Evolutionary conservation across 2,888 invertebrate genomes (phyloP).

Genomic region (Agrilus cyanescens): DNA sequence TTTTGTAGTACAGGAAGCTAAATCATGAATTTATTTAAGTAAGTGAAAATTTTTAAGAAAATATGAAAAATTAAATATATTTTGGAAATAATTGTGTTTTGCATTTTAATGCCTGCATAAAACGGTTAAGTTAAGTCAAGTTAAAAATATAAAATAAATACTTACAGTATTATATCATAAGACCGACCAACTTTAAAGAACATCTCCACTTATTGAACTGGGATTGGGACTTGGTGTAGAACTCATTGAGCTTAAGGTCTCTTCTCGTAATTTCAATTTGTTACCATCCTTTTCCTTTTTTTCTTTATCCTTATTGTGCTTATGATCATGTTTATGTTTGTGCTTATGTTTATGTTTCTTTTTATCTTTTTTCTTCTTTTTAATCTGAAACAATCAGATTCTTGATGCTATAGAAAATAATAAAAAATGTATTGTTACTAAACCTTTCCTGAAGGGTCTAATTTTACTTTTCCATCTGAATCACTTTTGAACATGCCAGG

Average conservation of each 20-base stretch:
- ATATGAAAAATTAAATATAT: no score
- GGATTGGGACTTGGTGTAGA: slow-evolving; percentile 62
- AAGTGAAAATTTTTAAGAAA: no score
- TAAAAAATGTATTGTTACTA: slow-evolving; percentile 1
- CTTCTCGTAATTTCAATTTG: slow-evolving; percentile 54
- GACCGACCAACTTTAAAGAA: slow-evolving; percentile 8
- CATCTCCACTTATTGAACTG: slow-evolving; percentile 17
- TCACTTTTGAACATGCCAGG: slow-evolving; percentile 70
- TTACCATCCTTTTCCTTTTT: slow-evolving; percentile 42
- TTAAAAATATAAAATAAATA: neutral
- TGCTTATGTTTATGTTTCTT: slow-evolving; percentile 89
- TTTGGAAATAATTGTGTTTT: neutral
- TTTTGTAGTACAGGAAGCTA: no score
- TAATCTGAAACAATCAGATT: slow-evolving; percentile 6
- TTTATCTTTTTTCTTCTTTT: slow-evolving; percentile 64
- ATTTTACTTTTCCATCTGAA: slow-evolving; percentile 36
- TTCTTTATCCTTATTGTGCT: slow-evolving; percentile 44
- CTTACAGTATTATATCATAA: no score
- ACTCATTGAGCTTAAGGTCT: slow-evolving; percentile 63
- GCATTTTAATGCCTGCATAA: neutral
- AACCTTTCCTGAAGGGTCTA: slow-evolving; percentile 44
- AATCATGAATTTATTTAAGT: no score
- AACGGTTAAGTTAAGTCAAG: neutral
- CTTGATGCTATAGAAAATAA: neutral
- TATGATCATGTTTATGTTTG: slow-evolving; percentile 59